Evolutionary conservation across 2,888 invertebrate genomes (phyloP).

Genomic region (Idaea biselata): DNA sequence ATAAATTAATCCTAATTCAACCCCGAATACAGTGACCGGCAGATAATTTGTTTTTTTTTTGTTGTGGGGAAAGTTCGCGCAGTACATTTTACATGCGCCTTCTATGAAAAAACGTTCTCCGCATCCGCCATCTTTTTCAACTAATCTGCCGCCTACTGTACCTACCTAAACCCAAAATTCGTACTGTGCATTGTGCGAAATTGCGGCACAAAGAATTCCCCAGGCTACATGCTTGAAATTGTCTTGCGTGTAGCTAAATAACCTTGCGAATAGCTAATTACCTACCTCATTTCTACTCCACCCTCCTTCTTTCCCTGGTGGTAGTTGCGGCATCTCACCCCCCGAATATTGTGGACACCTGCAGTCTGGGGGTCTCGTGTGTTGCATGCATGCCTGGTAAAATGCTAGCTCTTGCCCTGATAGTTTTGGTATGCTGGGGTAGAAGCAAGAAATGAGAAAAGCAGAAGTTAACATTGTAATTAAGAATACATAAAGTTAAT

Average conservation of each 20-base stretch:
- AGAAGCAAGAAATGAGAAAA: conserved; percentile 23
- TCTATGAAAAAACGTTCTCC: too few species aligned
- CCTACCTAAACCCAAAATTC: too few species aligned
- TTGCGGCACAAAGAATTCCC: neutral
- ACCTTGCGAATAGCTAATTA: neutral
- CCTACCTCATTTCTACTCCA: conserved; percentile 72
- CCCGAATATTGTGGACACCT: conserved; percentile 67
- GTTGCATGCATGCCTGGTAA: conserved; percentile 72
- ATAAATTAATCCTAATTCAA: too few species aligned
- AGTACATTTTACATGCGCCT: too few species aligned
- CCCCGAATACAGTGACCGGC: too few species aligned
- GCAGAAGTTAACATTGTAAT: too few species aligned
- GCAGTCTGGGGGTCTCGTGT: conserved; percentile 64
- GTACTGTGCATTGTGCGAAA: too few species aligned
- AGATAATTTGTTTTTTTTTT: too few species aligned
- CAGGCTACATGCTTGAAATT: neutral
- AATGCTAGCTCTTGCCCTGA: conserved; percentile 64
- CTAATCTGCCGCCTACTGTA: too few species aligned
- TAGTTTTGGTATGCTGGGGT: conserved; percentile 53
- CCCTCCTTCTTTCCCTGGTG: conserved; percentile 64
- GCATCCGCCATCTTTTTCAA: too few species aligned
- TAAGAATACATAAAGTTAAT: too few species aligned
- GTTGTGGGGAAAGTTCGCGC: too few species aligned
- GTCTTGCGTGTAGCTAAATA: neutral
- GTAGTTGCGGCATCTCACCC: conserved; percentile 51